A percentile compares a stretch with the other conserved stretches of the same genome.
phyloP scores from a whole-genome alignment of 2,113 vertebrate species.

The Phycodurus eques region DNA sequence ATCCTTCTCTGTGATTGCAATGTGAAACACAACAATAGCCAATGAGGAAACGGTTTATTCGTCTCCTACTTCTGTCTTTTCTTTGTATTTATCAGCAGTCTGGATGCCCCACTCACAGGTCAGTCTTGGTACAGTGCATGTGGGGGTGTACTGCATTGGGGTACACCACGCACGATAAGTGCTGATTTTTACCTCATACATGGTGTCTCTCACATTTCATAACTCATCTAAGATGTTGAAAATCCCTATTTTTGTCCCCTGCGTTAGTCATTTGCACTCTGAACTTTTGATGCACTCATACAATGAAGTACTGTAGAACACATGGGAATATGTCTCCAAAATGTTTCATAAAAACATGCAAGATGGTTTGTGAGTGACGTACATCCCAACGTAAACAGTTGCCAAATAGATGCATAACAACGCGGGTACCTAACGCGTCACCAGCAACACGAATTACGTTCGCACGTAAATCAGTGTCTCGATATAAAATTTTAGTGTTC shows the following conservation, averaged over 20 bases:
- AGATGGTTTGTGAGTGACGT: slow-evolving; percentile 27
- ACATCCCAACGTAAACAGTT: slow-evolving; percentile 47
- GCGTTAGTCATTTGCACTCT: no score
- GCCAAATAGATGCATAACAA: slow-evolving; percentile 29
- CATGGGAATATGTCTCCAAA: not conserved
- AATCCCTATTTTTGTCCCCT: not conserved
- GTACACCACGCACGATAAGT: not conserved
- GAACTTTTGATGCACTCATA: not conserved
- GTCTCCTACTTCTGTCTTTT: no score
- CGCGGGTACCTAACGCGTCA: slow-evolving; percentile 21
- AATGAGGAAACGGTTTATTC: no score
- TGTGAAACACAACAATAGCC: no score
- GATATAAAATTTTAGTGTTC: not conserved
- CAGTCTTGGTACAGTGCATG: not conserved
- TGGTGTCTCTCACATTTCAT: not conserved
- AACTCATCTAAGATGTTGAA: not conserved
- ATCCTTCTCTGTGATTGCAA: no score
- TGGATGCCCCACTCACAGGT: not conserved
- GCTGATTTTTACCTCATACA: not conserved
- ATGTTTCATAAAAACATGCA: no score
- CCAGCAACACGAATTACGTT: slow-evolving; percentile 15
- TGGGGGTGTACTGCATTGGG: not conserved
- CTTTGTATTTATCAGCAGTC: no score
- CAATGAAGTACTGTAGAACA: not conserved
- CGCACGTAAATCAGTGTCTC: not conserved